A percentile compares a stretch with the other conserved stretches of the same genome.
These are phyloP conservation scores for Aplochiton taeniatus DNA, from an alignment of 2,797 vertebrate species.

Conservation along the genomic window DNA sequence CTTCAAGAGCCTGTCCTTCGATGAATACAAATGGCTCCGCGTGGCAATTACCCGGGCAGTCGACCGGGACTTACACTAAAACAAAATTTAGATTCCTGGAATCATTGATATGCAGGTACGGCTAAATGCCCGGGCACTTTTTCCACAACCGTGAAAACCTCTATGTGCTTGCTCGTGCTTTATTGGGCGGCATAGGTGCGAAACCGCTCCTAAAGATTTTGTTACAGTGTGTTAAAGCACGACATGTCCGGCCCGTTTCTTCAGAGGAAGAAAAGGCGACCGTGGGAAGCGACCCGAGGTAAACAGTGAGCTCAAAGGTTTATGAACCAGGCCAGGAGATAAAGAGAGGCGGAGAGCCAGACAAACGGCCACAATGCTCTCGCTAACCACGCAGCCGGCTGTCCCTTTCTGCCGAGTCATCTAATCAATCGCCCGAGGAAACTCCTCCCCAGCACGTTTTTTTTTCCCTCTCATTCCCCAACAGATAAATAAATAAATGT, in stretches of 20 bases:
- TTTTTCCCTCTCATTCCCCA: constrained; percentile 29
- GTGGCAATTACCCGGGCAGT: neutral
- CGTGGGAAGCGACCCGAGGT: neutral
- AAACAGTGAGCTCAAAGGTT: constrained; percentile 1
- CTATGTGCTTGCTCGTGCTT: too few species aligned
- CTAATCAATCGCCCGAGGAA: constrained; percentile 72
- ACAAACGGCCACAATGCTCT: neutral
- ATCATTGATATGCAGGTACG: neutral
- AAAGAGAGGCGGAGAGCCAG: neutral
- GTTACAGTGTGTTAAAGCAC: too few species aligned
- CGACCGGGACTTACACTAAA: neutral
- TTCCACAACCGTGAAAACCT: too few species aligned
- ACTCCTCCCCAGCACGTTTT: constrained; percentile 70
- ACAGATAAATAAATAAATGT: constrained; percentile 80
- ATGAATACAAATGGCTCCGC: neutral
- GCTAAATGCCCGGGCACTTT: neutral
- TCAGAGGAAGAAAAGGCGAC: too few species aligned
- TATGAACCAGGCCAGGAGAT: neutral
- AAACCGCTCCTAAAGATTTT: too few species aligned
- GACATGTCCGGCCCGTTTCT: too few species aligned
- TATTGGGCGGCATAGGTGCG: too few species aligned
- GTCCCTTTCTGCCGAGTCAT: constrained; percentile 54
- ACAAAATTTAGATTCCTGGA: neutral
- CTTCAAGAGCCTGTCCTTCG: neutral
- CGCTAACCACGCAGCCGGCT: neutral